A percentile compares a stretch with the other conserved stretches of the same genome.
Conservation (phyloP, 2,888 invertebrate species). For the Incurvaria masculella region DNA sequence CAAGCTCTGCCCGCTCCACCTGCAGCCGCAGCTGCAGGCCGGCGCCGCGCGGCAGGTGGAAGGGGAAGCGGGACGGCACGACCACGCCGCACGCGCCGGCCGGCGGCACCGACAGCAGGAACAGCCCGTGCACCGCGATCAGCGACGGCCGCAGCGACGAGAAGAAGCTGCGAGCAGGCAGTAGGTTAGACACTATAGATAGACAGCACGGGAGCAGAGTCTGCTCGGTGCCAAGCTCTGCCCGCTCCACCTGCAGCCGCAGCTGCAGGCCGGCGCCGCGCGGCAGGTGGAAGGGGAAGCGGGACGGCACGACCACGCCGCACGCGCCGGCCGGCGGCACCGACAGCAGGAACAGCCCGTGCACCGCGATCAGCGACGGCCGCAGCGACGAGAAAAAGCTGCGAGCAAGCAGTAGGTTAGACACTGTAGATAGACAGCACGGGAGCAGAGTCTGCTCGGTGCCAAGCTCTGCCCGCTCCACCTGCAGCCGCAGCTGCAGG, state of each 20-base stretch:
- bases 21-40: background rate
- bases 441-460: background rate
- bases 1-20: background rate
- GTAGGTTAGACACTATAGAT: background rate
- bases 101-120: slow-evolving; percentile 32
- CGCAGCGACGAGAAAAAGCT: slow-evolving; percentile 35
- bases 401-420: background rate
- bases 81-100: slow-evolving; percentile 39
- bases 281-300: slow-evolving; percentile 3
- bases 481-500: background rate
- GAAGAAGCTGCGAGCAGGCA: slow-evolving; percentile 23
- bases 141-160: slow-evolving; percentile 33
- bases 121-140: slow-evolving; percentile 32
- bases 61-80: slow-evolving; percentile 25
- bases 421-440: background rate
- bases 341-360: slow-evolving; percentile 32
- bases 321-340: slow-evolving; percentile 37
- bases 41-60: slow-evolving; percentile 3
- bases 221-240: too few species aligned
- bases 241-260: background rate
- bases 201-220: too few species aligned
- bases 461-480: background rate
- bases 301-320: slow-evolving; percentile 35
- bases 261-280: slow-evolving; percentile 4
- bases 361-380: slow-evolving; percentile 30